A percentile compares a stretch with the other conserved stretches of the same genome.
Conservation (phyloP, 2,888 invertebrate species). For the Pyrgus malvae region DNA sequence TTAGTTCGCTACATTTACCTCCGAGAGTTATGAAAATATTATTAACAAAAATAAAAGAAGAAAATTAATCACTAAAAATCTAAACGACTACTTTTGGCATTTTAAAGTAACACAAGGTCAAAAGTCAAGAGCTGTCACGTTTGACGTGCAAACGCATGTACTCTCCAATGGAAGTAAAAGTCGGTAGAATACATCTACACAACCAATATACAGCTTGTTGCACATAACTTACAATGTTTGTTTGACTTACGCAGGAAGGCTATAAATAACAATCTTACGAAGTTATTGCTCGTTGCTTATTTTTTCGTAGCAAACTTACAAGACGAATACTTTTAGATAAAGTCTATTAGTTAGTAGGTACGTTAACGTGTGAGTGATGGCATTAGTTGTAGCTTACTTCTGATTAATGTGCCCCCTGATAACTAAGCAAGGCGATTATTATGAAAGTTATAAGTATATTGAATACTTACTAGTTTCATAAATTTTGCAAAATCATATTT, state of each 20-base stretch:
- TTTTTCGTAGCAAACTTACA: neutral
- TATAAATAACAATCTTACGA: conserved; percentile 7
- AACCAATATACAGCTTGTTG: conserved; percentile 4
- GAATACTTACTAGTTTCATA: too few relatives aligned
- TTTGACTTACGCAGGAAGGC: neutral
- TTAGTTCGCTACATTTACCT: too few relatives aligned
- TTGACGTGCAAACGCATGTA: too few relatives aligned
- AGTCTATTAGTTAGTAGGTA: conserved; percentile 37
- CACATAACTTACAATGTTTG: conserved; percentile 1
- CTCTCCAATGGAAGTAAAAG: too few relatives aligned
- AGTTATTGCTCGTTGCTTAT: conserved; percentile 2
- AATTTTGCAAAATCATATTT: too few relatives aligned
- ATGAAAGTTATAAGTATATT: neutral
- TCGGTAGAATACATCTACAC: too few relatives aligned
- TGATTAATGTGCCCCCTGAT: conserved; percentile 41
- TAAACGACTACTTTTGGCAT: too few relatives aligned
- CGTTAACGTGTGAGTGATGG: conserved; percentile 42
- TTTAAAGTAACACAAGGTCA: too few relatives aligned
- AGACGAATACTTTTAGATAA: neutral
- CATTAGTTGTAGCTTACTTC: conserved; percentile 38
- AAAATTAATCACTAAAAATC: too few relatives aligned
- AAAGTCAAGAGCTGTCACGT: too few relatives aligned
- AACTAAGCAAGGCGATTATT: conserved; percentile 20
- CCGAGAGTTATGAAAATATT: too few relatives aligned
- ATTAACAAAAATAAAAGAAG: too few relatives aligned